Evolutionary conservation across 2,113 vertebrate species (phyloP), one percentile per base, ranked within the genome.

Genomic region (Chamaetylas fuelleborni): DNA sequence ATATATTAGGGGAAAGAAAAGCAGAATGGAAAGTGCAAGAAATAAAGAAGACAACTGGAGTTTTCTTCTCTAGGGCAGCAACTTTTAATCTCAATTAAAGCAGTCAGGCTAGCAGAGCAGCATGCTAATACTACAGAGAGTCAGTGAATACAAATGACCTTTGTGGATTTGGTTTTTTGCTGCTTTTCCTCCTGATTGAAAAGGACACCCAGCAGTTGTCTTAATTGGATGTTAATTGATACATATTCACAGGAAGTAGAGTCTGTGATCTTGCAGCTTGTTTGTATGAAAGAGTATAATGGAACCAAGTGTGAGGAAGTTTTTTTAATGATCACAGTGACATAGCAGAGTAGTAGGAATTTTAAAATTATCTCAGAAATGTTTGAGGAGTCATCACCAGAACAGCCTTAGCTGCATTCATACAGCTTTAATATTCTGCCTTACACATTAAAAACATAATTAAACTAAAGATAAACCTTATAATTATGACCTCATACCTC

Each of bases 171-270:
- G 56, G 3, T 3, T 73, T 73, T 87, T 90, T 95, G 47, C 38
- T 88, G 74, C 71, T 76, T 92, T 88, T 91, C 58, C n/a, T 79
- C 74, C 73, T 90, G 88, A 83, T 54, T 70, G 92, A 77, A 91
- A 86, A 86, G 81, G 60, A 90, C 23, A 28, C 79, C 33, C 66
- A 94, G 61, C 71, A 61, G 74, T 94, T 88, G 93, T 92, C 87
- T 90, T 91, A 95, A 93, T 91, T 94, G 87, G 54, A 25, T 1
- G 4, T 83, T 95, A 94, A 96, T 93, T 94, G 94, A 90, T 93
- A 95, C 23, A 42, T 85, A 70, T 90, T 91, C 92, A 85, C 81
- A 94, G 91, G 82, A 94, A 85, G 74, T 54, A 38, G 47, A 24
- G 64, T 36, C 91, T 95, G 45, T 95, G 89, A 92, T 96, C 93